Evolutionary conservation across 2,888 invertebrate species (phyloP).

Genomic region (Ichneumon xanthorius): DNA sequence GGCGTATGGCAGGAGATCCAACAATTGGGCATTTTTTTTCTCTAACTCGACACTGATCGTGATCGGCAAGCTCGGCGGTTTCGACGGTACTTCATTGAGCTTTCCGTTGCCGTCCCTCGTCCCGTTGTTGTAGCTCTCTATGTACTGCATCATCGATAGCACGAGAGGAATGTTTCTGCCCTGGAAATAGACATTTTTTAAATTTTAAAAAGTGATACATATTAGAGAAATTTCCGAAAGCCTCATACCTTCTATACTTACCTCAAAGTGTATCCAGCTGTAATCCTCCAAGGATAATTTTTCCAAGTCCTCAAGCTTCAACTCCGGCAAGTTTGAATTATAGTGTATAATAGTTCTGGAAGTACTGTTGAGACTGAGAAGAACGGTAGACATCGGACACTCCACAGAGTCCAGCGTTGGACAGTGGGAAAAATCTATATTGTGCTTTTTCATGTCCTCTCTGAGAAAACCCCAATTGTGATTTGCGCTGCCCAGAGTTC

Average conservation of each 20-base stretch:
- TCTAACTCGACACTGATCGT: slow-evolving; percentile 88
- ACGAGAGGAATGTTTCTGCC: slow-evolving; percentile 86
- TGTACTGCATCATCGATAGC: slow-evolving; percentile 86
- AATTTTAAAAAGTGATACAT: not conserved
- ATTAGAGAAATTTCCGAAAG: not conserved
- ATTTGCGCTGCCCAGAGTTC: slow-evolving; percentile 85
- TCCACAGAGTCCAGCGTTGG: slow-evolving; percentile 72
- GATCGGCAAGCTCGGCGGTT: slow-evolving; percentile 75
- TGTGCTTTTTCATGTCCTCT: slow-evolving; percentile 86
- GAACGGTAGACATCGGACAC: slow-evolving; percentile 87
- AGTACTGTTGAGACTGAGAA: slow-evolving; percentile 86
- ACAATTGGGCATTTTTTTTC: slow-evolving; percentile 85
- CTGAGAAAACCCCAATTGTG: slow-evolving; percentile 86
- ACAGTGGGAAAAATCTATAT: slow-evolving; percentile 86
- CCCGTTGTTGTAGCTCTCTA: slow-evolving; percentile 85
- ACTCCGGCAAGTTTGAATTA: slow-evolving; percentile 87
- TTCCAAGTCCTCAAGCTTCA: slow-evolving; percentile 86
- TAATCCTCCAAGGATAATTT: slow-evolving; percentile 86
- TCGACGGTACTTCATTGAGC: slow-evolving; percentile 58
- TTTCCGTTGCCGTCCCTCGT: slow-evolving; percentile 61
- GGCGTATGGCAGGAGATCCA: slow-evolving; percentile 85
- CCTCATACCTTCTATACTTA: slow-evolving; percentile 71
- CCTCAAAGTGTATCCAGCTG: slow-evolving; percentile 90
- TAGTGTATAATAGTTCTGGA: slow-evolving; percentile 89
- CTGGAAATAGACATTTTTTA: slow-evolving; percentile 73